Conservation (phyloP, 2,797 vertebrate species). For the Neosilurus hyrtlii region DNA sequence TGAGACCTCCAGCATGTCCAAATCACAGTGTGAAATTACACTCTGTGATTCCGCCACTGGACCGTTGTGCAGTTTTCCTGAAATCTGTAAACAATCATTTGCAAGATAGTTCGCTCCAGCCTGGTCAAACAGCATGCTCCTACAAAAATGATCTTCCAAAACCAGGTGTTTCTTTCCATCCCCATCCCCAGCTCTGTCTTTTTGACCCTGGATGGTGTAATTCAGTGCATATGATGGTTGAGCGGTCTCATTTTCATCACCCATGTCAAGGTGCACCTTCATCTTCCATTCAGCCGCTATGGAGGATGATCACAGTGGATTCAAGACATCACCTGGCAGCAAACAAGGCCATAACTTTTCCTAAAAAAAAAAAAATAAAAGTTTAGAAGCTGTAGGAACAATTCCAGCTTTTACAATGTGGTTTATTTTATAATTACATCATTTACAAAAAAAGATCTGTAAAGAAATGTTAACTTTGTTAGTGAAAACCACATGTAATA, state of each 20-base stretch:
- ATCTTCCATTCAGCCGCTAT: conserved; percentile 33
- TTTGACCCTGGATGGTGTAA: conserved; percentile 48
- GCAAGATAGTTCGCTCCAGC: conserved; percentile 30
- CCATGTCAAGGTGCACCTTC: conserved; percentile 42
- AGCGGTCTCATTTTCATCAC: conserved; percentile 48
- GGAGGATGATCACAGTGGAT: conserved; percentile 23
- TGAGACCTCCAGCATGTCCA: conserved; percentile 63
- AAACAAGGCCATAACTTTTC: conserved; percentile 19
- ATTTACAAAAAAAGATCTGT: no score
- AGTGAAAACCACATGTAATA: background rate
- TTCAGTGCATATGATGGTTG: conserved; percentile 49
- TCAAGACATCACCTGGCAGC: conserved; percentile 31
- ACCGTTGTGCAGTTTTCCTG: conserved; percentile 62
- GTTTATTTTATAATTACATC: background rate
- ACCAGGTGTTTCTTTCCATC: conserved; percentile 33
- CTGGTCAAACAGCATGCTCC: conserved; percentile 44
- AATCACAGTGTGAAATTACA: conserved; percentile 50
- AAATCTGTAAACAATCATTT: conserved; percentile 49
- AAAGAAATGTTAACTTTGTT: background rate
- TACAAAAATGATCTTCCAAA: conserved; percentile 36
- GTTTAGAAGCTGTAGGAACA: background rate
- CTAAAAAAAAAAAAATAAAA: conserved; percentile 1
- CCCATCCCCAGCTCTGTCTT: conserved; percentile 56
- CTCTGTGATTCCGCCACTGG: conserved; percentile 53
- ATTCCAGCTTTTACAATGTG: background rate